phyloP scores from a whole-genome alignment of 2,888 invertebrate species.

The Netelia melanura region DNA sequence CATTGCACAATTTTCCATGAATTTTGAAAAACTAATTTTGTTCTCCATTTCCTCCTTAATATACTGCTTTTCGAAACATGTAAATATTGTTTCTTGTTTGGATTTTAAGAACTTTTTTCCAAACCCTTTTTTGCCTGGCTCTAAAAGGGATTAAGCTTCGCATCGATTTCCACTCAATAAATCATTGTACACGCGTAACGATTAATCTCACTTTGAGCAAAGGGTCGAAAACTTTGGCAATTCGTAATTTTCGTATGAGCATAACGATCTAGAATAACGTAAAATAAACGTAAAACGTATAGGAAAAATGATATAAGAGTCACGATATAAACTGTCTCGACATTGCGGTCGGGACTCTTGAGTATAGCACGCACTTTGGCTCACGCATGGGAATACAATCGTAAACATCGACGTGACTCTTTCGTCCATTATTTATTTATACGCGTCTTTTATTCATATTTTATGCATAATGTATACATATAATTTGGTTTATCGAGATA shows the following conservation, averaged over 20 bases:
- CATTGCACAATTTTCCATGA: too few relatives aligned
- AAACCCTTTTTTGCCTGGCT: too few relatives aligned
- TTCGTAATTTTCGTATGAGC: not conserved
- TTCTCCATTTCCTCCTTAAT: too few relatives aligned
- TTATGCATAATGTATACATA: not conserved
- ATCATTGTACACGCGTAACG: too few relatives aligned
- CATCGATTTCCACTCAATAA: too few relatives aligned
- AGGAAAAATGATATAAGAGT: slow-evolving; percentile 1
- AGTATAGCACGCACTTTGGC: slow-evolving; percentile 10
- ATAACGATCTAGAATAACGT: not conserved
- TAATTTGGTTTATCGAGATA: not conserved
- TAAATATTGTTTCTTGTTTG: too few relatives aligned
- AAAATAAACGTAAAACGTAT: not conserved
- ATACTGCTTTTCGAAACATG: too few relatives aligned
- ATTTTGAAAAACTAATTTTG: too few relatives aligned
- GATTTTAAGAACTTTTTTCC: too few relatives aligned
- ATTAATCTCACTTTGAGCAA: too few relatives aligned
- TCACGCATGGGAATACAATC: slow-evolving; percentile 2
- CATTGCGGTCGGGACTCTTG: not conserved
- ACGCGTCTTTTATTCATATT: not conserved
- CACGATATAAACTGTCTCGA: not conserved
- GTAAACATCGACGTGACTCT: not conserved
- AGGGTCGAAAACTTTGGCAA: too few relatives aligned
- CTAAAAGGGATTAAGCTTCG: too few relatives aligned
- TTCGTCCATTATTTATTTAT: slow-evolving; percentile 8